Conservation (phyloP, 2,797 vertebrate species). For the Leuciscus waleckii region DNA sequence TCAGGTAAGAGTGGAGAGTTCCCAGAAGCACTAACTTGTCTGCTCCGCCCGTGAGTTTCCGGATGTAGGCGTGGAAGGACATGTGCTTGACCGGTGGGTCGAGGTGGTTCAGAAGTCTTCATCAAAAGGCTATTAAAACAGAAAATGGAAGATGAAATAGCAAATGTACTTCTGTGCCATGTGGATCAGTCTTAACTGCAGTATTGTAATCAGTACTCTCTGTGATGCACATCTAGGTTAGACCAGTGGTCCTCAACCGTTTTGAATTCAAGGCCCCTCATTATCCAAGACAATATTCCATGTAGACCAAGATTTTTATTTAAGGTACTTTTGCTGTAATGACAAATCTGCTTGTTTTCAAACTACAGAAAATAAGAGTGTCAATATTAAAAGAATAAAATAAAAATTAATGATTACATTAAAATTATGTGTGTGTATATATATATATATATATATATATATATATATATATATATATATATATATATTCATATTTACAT, state of each 20-base stretch:
- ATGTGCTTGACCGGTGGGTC: constrained; percentile 99
- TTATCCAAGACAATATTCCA: not conserved
- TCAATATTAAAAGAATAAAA: not conserved
- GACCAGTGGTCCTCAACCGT: not conserved
- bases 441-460: not conserved
- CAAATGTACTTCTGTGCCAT: not conserved
- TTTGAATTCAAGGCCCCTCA: not conserved
- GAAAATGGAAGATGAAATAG: not conserved
- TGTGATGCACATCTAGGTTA: not conserved
- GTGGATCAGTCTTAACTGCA: not conserved
- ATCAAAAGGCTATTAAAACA: constrained; percentile 89
- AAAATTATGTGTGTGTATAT: not conserved
- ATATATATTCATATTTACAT: too few species aligned
- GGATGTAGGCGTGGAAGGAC: constrained; percentile 99
- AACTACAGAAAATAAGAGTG: not conserved
- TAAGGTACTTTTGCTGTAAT: not conserved
- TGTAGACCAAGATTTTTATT: not conserved
- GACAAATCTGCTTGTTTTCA: not conserved
- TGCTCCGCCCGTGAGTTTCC: constrained; percentile 96
- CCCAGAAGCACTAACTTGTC: constrained; percentile 87
- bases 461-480: not conserved
- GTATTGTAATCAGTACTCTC: not conserved
- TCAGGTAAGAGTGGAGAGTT: not conserved
- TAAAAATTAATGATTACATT: too few species aligned
- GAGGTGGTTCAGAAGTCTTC: constrained; percentile 98